Conservation (phyloP, 2,888 invertebrate species). For the Pecten maximus region DNA sequence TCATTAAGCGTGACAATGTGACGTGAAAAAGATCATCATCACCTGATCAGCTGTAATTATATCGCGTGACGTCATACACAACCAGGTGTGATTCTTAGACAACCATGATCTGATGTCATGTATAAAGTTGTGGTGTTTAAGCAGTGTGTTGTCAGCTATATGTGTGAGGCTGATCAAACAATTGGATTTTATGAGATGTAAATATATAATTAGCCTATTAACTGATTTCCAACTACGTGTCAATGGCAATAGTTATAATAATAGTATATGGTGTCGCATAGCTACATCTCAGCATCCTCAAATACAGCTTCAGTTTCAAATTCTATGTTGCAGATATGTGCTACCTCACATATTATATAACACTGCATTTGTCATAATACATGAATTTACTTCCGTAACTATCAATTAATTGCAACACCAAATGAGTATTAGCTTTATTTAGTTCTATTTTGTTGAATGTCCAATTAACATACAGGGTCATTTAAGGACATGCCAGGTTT, state of each 20-base stretch:
- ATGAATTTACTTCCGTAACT: too few relatives aligned
- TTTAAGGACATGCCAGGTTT: too few relatives aligned
- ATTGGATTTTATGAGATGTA: neutral
- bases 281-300: too few relatives aligned
- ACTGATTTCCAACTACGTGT: neutral
- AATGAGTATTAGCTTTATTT: too few relatives aligned
- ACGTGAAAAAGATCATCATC: neutral
- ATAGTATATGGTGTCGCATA: too few relatives aligned
- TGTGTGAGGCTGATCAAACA: neutral
- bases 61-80: neutral
- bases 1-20: neutral
- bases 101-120: neutral
- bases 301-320: too few relatives aligned
- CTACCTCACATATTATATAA: neutral
- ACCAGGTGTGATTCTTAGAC: neutral
- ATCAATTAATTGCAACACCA: too few relatives aligned
- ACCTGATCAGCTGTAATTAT: neutral
- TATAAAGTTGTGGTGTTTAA: neutral
- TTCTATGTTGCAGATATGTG: neutral
- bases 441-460: too few relatives aligned
- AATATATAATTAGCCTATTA: too few relatives aligned
- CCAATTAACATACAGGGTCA: too few relatives aligned
- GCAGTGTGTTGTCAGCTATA: neutral
- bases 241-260: too few relatives aligned
- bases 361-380: too few relatives aligned